Evolutionary conservation across 2,797 vertebrate genomes (phyloP).

Genomic region (Tenualosa ilisha): DNA sequence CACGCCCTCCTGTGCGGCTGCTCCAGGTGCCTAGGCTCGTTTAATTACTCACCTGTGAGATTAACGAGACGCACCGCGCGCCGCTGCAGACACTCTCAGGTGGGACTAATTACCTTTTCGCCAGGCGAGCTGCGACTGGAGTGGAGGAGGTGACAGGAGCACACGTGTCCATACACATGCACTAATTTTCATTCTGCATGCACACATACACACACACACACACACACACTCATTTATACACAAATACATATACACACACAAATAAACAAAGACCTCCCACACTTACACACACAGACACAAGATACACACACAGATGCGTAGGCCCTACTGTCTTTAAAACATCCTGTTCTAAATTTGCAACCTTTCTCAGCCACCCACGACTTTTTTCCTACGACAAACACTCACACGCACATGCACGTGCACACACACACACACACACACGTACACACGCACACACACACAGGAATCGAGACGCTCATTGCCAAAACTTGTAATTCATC

Average conservation of each 20-base stretch:
- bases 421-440: not conserved
- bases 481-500: not conserved
- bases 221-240: slow-evolving; percentile 19
- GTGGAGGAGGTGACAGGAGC: slow-evolving; percentile 41
- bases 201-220: slow-evolving; percentile 25
- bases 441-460: not conserved
- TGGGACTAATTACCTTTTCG: slow-evolving; percentile 73
- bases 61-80: slow-evolving; percentile 64
- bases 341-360: not conserved
- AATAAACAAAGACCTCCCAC: not conserved
- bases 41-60: slow-evolving; percentile 77
- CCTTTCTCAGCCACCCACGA: not conserved
- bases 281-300: not conserved
- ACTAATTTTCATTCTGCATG: not conserved
- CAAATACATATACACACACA: slow-evolving; percentile 14
- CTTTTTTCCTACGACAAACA: slow-evolving; percentile 33
- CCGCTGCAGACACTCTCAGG: slow-evolving; percentile 36
- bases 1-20: slow-evolving; percentile 41
- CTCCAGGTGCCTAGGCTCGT: slow-evolving; percentile 74
- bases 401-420: slow-evolving; percentile 9
- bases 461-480: not conserved
- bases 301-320: not conserved
- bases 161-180: slow-evolving; percentile 27
- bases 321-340: not conserved
- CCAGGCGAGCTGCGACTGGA: slow-evolving; percentile 7